Conservation (phyloP, 2,113 vertebrate species). For the Bucco capensis region DNA sequence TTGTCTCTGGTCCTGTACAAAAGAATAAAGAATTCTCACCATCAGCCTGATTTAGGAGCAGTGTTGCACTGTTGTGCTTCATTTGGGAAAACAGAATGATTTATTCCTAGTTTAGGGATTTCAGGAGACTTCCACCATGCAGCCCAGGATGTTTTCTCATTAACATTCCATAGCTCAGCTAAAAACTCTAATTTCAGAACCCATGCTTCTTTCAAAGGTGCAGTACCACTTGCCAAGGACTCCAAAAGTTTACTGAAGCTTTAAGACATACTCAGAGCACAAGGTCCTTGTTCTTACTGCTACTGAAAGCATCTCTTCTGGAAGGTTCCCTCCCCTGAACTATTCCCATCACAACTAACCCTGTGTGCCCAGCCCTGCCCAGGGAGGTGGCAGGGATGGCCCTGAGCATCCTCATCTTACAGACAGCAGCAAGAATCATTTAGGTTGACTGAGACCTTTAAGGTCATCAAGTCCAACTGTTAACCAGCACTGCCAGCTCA, state of each 20-base stretch:
- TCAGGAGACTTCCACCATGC: background rate
- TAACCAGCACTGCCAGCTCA: too few species aligned
- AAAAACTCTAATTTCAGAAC: constrained; percentile 40
- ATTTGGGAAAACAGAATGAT: constrained; percentile 42
- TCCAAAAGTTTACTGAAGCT: constrained; percentile 41
- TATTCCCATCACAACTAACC: background rate
- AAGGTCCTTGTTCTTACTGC: background rate
- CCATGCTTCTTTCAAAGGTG: constrained; percentile 22
- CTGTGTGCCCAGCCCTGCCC: background rate
- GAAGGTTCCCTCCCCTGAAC: background rate
- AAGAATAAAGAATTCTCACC: background rate
- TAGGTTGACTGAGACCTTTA: background rate
- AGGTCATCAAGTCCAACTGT: too few species aligned
- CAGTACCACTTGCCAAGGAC: constrained; percentile 33
- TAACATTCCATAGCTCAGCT: constrained; percentile 47
- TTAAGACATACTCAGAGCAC: constrained; percentile 12
- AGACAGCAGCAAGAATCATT: background rate
- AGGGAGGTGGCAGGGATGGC: fast-evolving
- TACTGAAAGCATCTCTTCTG: background rate
- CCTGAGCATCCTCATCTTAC: fast-evolving
- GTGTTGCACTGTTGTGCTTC: background rate
- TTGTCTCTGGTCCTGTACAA: background rate
- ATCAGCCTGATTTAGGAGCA: background rate
- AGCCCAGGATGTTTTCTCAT: constrained; percentile 33
- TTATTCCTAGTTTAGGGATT: constrained; percentile 23